Percentiles rank a stretch among this genome's conserved stretches.
phyloP scores from a whole-genome alignment of 2,797 vertebrate species.

The Brotogeris chrysoptera region DNA sequence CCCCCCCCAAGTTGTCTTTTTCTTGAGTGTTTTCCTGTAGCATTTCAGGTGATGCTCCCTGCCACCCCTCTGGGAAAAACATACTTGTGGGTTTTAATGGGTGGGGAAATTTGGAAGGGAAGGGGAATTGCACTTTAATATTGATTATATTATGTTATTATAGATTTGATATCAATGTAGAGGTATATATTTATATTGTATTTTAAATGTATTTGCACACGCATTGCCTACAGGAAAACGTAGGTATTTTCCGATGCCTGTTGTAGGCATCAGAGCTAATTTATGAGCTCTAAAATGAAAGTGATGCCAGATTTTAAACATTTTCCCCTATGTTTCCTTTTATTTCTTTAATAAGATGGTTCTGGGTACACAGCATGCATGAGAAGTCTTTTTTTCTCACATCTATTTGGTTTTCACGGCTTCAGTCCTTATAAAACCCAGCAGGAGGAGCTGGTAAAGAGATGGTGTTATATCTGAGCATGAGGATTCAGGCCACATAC shows the following conservation, averaged over 20 bases:
- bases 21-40: not conserved
- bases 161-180: not conserved
- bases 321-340: accelerated
- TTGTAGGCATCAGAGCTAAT: not conserved
- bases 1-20: not conserved
- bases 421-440: not conserved
- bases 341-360: not conserved
- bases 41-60: not conserved
- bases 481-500: not conserved
- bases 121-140: not conserved
- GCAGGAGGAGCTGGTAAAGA: not conserved
- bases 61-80: not conserved
- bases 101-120: not conserved
- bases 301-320: not conserved
- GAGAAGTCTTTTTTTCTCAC: not conserved
- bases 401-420: not conserved
- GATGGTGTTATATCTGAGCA: not conserved
- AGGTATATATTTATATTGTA: not conserved
- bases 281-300: not conserved
- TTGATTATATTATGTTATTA: not conserved
- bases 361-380: accelerated
- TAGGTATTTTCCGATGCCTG: not conserved
- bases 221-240: not conserved
- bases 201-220: too few relatives aligned
- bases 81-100: not conserved